Evolutionary conservation across 1,140 invertebrate species (phyloP).

Genomic region (Bicyclus anynana): DNA sequence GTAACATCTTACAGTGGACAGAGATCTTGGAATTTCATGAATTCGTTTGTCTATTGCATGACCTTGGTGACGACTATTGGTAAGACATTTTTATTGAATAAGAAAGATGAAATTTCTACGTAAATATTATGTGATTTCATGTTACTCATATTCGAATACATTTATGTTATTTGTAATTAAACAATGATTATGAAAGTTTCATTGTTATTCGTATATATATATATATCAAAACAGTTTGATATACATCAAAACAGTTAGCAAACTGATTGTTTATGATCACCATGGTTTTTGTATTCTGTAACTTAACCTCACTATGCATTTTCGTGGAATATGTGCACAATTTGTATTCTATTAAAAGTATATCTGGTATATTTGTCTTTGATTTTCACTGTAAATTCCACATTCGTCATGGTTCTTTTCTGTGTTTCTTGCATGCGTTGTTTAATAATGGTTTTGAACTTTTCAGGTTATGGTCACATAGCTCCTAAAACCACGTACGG

Average conservation of each 20-base stretch:
- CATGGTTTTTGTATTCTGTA: background rate
- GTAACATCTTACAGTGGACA: slow-evolving; percentile 88
- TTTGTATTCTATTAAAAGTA: background rate
- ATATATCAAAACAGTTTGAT: background rate
- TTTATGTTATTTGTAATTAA: background rate
- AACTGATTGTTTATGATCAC: background rate
- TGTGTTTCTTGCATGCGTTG: too few relatives aligned
- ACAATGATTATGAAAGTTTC: background rate
- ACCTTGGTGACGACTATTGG: slow-evolving; percentile 97
- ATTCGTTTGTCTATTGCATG: slow-evolving; percentile 93
- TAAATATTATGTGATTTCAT: background rate
- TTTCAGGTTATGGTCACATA: slow-evolving; percentile 94
- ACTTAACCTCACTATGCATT: background rate
- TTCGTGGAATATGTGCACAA: background rate
- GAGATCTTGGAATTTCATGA: slow-evolving; percentile 94
- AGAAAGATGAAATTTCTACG: background rate
- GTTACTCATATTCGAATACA: background rate
- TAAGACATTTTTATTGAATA: slow-evolving; percentile 73
- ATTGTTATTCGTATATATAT: too few relatives aligned
- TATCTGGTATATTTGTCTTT: background rate
- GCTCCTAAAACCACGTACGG: slow-evolving; percentile 91
- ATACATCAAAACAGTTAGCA: background rate
- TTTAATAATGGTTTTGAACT: background rate
- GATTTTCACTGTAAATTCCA: background rate
- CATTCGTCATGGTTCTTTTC: too few relatives aligned